phyloP scores from a whole-genome alignment of 2,888 invertebrate species.

The Mesorhabditis spiculigera region DNA sequence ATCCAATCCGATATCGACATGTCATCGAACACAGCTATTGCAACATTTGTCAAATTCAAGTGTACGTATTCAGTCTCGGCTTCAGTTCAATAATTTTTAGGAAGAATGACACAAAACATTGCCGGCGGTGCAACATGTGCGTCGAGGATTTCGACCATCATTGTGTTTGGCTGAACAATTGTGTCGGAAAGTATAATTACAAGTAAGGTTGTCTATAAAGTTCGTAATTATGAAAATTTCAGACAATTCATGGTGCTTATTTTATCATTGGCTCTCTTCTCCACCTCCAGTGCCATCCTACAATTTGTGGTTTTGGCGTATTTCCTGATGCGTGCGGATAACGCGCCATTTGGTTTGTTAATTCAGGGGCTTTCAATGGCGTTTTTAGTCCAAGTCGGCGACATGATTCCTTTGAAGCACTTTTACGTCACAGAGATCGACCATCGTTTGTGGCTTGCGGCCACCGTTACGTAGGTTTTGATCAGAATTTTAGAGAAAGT shows the following conservation, averaged over 20 bases:
- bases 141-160: conserved; percentile 91
- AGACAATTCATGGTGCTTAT: not conserved
- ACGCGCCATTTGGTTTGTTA: not conserved
- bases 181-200: conserved; percentile 71
- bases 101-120: conserved; percentile 73
- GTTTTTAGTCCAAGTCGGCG: not conserved
- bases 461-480: not conserved
- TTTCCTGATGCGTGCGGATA: conserved; percentile 1
- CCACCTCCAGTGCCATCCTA: not conserved
- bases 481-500: not conserved
- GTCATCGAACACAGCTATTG: conserved; percentile 58
- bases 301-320: not conserved
- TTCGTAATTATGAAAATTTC: not conserved
- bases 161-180: conserved; percentile 98
- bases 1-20: conserved; percentile 64
- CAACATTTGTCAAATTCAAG: conserved; percentile 67
- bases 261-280: not conserved
- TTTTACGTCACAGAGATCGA: not conserved
- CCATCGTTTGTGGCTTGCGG: not conserved
- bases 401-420: not conserved
- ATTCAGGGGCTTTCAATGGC: not conserved
- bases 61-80: conserved; percentile 67
- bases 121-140: conserved; percentile 94
- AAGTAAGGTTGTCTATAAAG: conserved; percentile 21
- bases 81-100: conserved; percentile 26